Conservation (phyloP, 1,140 invertebrate genomes). For the Zaprionus gabonicus region DNA sequence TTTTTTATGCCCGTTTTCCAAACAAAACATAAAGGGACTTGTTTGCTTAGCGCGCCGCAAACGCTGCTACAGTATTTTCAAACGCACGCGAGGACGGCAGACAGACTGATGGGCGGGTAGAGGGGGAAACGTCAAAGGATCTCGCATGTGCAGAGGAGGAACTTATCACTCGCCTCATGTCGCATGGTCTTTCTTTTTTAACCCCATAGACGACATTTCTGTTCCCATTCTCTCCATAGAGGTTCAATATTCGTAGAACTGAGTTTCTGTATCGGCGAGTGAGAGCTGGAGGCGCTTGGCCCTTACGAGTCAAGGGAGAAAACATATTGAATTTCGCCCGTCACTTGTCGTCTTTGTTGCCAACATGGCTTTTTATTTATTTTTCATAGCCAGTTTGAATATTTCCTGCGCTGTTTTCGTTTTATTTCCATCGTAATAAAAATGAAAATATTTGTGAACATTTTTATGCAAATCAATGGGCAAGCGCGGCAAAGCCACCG, state of each 20-base stretch:
- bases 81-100: not conserved
- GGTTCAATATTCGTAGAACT: not conserved
- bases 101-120: not conserved
- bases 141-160: not conserved
- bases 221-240: not conserved
- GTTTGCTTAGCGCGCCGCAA: constrained; percentile 47
- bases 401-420: constrained; percentile 32
- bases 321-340: constrained; percentile 67
- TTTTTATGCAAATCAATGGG: constrained; percentile 78
- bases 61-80: constrained; percentile 49
- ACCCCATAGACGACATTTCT: not conserved
- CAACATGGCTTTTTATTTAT: constrained; percentile 15
- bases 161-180: not conserved
- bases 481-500: constrained; percentile 20
- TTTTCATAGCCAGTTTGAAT: constrained; percentile 38
- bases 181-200: not conserved
- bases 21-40: constrained; percentile 53
- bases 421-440: constrained; percentile 58
- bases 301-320: constrained; percentile 21
- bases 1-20: constrained; percentile 73
- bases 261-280: not conserved
- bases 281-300: constrained; percentile 12
- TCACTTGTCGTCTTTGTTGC: constrained; percentile 49
- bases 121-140: too few relatives aligned
- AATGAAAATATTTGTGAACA: constrained; percentile 77